Evolutionary conservation across 1,140 invertebrate species (phyloP), one percentile per base, ranked within the genome.

Genomic region (Philotrypesis tridentata): DNA sequence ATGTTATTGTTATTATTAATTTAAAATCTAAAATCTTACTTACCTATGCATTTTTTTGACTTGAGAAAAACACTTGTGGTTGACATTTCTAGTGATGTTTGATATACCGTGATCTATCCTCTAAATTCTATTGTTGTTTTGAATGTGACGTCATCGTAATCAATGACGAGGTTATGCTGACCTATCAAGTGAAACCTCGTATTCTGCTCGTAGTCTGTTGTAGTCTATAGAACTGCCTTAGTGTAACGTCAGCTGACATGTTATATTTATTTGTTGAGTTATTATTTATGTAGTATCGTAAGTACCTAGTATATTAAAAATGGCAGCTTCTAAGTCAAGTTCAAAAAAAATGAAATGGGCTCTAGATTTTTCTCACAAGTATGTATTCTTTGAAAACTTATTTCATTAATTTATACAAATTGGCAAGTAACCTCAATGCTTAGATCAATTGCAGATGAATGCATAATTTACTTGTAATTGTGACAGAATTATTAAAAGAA

Each of bases 301-400:
- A 55, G n/a, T 12, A 77, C 79, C 8, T 71, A n/a, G n/a, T n/a
- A n/a, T 9, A 29, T 61, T 12, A 82, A 85, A 79, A 37, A 82
- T 87, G 83, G 76, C 88, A 72, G 83, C 77, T 63, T 33, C 86
- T 55, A 91, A 90, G 71, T 89, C 89, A 83, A 87, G 77, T 81
- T 83, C 84, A 6, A 92, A 90, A 86, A 92, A 89, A 80, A 87
- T 88, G 6, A 93, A 93, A 82, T 93, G 92, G 92, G 86, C 92
- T 12, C 75, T 93, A 31, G 92, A 93, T 84, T 92, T 92, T 78
- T 86, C 89, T 48, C 87, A 91, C 79, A 92, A 91, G 92, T 93
- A 87, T 11, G 87, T 89, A 84, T 79, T 65, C 31, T 4, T n/a
- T 2, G 23, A 60, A 33, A 23, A 40, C 25, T 37, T 73, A 82